A percentile compares a stretch with the other conserved stretches of the same genome.
Evolutionary conservation across 1,140 invertebrate genomes (phyloP).

Genomic region (Euwallacea fornicatus): DNA sequence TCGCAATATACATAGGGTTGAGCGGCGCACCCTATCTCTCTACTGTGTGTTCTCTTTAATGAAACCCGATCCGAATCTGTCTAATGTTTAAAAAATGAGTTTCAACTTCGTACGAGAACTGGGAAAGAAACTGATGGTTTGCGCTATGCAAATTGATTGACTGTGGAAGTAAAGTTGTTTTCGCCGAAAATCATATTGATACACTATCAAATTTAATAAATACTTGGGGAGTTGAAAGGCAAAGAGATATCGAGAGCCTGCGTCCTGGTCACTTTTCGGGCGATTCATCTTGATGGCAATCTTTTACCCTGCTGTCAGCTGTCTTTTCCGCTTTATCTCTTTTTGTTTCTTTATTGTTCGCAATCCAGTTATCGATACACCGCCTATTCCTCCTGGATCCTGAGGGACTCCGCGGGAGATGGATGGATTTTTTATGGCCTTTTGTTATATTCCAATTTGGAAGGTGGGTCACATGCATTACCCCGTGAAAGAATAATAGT

Average conservation of each 20-base stretch:
- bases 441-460: slow-evolving; percentile 15
- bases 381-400: slow-evolving; percentile 40
- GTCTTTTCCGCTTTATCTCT: slow-evolving; percentile 50
- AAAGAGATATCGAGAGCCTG: slow-evolving; percentile 17
- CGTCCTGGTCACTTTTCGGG: slow-evolving; percentile 38
- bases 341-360: slow-evolving; percentile 49
- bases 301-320: slow-evolving; percentile 51
- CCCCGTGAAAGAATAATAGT: too few relatives aligned
- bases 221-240: neutral
- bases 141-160: too few relatives aligned
- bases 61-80: slow-evolving; percentile 44
- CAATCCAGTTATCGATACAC: slow-evolving; percentile 53
- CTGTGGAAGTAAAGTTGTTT: too few relatives aligned
- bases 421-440: slow-evolving; percentile 53
- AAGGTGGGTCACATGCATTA: too few relatives aligned
- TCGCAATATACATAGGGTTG: slow-evolving; percentile 47
- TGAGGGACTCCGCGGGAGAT: slow-evolving; percentile 46
- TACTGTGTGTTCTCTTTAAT: slow-evolving; percentile 41
- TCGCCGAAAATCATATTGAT: too few relatives aligned
- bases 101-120: slow-evolving; percentile 23
- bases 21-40: slow-evolving; percentile 28
- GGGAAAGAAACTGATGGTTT: slow-evolving; percentile 31
- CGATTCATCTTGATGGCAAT: slow-evolving; percentile 47
- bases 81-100: slow-evolving; percentile 47
- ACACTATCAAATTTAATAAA: neutral